Percentiles rank a stretch among this genome's conserved stretches.
Evolutionary conservation across 2,113 vertebrate species (phyloP).

Genomic region (Ophiodon elongatus): DNA sequence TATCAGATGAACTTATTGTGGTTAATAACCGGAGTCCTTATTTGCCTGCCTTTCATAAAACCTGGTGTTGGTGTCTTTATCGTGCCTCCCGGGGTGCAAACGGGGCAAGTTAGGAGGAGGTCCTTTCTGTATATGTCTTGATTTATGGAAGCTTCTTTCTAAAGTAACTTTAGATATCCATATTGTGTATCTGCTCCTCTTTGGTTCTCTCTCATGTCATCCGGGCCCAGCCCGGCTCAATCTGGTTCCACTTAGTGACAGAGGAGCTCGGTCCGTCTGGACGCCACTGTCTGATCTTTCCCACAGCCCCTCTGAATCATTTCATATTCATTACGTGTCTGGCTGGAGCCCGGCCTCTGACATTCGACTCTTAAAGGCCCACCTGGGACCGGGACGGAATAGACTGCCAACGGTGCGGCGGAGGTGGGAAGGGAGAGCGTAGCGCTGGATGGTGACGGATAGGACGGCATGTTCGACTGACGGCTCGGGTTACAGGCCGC

Average conservation of each 20-base stretch:
- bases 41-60: slow-evolving; percentile 47
- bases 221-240: slow-evolving; percentile 42
- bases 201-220: slow-evolving; percentile 2
- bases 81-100: slow-evolving; percentile 7
- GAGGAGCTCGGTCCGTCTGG: slow-evolving; percentile 41
- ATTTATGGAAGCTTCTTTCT: slow-evolving; percentile 60
- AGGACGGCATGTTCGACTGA: slow-evolving; percentile 57
- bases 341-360: slow-evolving; percentile 69
- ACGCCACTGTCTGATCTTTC: slow-evolving; percentile 52
- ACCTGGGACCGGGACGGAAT: slow-evolving; percentile 78
- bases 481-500: slow-evolving; percentile 65
- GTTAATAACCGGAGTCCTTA: slow-evolving; percentile 41
- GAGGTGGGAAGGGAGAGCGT: slow-evolving; percentile 67
- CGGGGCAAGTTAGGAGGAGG: slow-evolving; percentile 23
- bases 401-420: slow-evolving; percentile 60
- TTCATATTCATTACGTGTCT: slow-evolving; percentile 80
- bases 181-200: slow-evolving; percentile 52
- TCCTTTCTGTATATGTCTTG: slow-evolving; percentile 42
- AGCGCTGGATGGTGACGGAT: slow-evolving; percentile 70
- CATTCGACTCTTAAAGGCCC: slow-evolving; percentile 81
- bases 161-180: slow-evolving; percentile 61
- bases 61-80: slow-evolving; percentile 49
- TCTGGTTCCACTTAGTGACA: slow-evolving; percentile 53
- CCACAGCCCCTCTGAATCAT: slow-evolving; percentile 74
- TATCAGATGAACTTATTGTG: slow-evolving; percentile 58